Evolutionary conservation across 1,140 invertebrate genomes (phyloP).

Genomic region (Magallana gigas): DNA sequence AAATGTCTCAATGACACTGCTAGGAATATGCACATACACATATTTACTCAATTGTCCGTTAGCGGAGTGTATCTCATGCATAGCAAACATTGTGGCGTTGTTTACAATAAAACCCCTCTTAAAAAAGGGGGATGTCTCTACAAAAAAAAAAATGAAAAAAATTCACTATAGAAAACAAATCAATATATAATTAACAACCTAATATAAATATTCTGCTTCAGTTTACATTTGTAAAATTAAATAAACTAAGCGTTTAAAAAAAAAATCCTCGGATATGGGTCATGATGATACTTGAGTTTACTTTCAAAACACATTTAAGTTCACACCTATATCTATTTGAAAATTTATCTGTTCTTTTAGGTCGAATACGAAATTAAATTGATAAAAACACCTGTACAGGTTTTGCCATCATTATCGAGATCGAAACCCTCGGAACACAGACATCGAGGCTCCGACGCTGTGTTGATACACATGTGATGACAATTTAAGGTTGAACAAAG

Average conservation of each 20-base stretch:
- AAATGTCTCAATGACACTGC: neutral
- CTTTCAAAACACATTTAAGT: no score
- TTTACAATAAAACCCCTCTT: neutral
- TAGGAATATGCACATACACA: neutral
- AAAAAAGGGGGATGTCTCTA: neutral
- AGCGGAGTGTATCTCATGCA: neutral
- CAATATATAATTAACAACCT: no score
- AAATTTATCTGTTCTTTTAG: no score
- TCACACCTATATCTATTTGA: no score
- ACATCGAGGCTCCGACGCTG: neutral
- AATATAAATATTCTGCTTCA: no score
- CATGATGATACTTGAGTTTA: no score
- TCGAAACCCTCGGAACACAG: neutral
- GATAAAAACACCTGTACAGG: neutral
- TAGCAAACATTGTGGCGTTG: neutral
- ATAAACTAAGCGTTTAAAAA: no score
- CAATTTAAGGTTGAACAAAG: neutral
- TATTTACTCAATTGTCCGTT: neutral
- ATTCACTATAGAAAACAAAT: no score
- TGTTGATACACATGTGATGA: conserved; percentile 10
- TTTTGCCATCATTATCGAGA: neutral
- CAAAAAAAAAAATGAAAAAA: no score
- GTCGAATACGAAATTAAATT: no score
- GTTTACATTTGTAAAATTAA: no score
- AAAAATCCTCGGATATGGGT: no score